Evolutionary conservation across 2,888 invertebrate species (phyloP), one percentile per base, ranked within the genome.

Genomic region (Scotopteryx bipunctaria): DNA sequence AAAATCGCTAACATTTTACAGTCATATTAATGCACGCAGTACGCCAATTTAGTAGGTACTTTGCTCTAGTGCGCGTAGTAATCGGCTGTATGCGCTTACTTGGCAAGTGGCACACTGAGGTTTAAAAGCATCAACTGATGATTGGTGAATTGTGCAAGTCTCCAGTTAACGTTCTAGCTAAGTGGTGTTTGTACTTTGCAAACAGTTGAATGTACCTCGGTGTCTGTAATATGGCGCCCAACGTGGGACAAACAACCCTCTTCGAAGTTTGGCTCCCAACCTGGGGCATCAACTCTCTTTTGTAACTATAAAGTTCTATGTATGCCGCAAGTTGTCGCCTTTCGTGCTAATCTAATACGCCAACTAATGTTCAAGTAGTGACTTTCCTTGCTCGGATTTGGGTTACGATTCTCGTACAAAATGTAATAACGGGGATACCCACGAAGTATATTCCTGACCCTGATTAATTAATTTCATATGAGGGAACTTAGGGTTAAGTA

Each of bases 181-280:
- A 8, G 27, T 27, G 8, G 11, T 27, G 27, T 11, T 11, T 11
- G 27, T 11, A 27, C 11, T 27, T 27, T 9, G 27, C 9, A 27
- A 9, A 27, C 27, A 3, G 27, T 27, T 27, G 27, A 27, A 27
- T 27, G 27, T 11, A 27, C 27, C 5, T 27, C 9, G 8, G 15
- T 32, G 32, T 14, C 27, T 11, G 6, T 3, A 25, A 16, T 38
- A 9, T 38, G 38, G 9, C 25, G 16, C 25, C 38, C 27, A 40
- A 11, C 8, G 25, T 40, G 8, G 40, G 40, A 17, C 40, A 29
- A 27, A 11, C 11, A 27, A 40, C 27, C 40, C 11, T 17, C 16
- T 4, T 27, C 5, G 8, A 14, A 14, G 14, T 32, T 32, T 32
- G 32, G 32, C 32, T 1, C 15, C 14, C 32, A 32, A 32, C 13